Conservation (phyloP, 2,797 vertebrate species). For the Lutjanus argentimaculatus region DNA sequence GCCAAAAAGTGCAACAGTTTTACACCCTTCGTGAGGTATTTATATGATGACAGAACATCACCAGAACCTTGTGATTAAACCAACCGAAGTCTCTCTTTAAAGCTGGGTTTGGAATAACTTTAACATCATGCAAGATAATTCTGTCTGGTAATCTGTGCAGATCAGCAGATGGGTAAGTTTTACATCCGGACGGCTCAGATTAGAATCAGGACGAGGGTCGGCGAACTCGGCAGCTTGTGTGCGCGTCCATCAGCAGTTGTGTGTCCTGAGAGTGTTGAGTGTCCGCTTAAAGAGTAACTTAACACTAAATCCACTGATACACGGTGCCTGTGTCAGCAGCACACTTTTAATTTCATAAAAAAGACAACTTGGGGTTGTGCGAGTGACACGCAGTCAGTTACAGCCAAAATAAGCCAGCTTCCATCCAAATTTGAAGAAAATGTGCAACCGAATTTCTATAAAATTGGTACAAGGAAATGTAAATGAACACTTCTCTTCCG, state of each 20-base stretch:
- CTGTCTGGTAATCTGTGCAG: not conserved
- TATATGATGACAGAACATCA: not conserved
- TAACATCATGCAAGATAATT: not conserved
- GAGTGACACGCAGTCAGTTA: not conserved
- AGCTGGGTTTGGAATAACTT: not conserved
- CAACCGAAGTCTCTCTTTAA: not conserved
- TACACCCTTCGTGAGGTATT: not conserved
- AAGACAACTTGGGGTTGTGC: not conserved
- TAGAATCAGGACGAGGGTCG: constrained; percentile 5
- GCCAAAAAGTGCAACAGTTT: not conserved
- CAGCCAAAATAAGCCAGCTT: not conserved
- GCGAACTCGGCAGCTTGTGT: not conserved
- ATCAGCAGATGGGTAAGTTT: not conserved
- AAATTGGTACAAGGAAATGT: too few species aligned
- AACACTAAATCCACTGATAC: not conserved
- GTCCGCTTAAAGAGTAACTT: not conserved
- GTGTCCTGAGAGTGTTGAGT: constrained; percentile 3
- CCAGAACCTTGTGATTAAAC: not conserved
- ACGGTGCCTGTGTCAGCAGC: not conserved
- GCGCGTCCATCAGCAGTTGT: not conserved
- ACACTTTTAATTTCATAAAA: not conserved
- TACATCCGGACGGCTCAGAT: not conserved
- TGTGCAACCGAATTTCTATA: too few species aligned
- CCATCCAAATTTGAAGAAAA: too few species aligned
- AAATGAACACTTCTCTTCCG: too few species aligned